These are phyloP conservation scores for Aplidium turbinatum DNA, from an alignment of 23 tunicate genomes.

Conservation along the genomic window DNA sequence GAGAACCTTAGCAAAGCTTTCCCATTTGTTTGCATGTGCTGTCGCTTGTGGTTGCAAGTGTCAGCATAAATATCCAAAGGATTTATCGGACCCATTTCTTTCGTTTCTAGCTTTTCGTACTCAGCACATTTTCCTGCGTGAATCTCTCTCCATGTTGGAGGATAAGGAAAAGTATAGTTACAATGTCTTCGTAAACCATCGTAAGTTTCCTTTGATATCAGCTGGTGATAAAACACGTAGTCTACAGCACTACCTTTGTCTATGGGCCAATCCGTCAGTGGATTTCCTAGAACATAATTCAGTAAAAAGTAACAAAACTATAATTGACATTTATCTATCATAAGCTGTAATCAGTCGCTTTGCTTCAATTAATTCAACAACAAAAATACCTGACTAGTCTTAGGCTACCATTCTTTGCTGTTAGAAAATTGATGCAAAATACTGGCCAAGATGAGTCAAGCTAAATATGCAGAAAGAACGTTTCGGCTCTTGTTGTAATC, in stretches of 20 bases:
- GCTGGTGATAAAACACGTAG: background rate
- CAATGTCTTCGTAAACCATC: background rate
- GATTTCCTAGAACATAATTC: too few relatives aligned
- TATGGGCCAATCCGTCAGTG: constrained; percentile 1
- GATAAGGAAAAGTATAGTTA: background rate
- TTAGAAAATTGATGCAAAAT: too few relatives aligned
- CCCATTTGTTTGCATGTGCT: background rate
- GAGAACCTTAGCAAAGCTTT: background rate
- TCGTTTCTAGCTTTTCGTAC: background rate
- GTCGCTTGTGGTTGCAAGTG: background rate
- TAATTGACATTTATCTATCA: too few relatives aligned
- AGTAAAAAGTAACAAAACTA: too few relatives aligned
- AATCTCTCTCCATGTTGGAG: background rate
- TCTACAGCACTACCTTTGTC: background rate
- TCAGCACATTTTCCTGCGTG: background rate
- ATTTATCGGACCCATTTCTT: constrained; percentile 23
- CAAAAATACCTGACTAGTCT: too few relatives aligned
- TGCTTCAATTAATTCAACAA: background rate
- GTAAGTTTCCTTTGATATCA: constrained; percentile 10
- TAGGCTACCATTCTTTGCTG: too few relatives aligned
- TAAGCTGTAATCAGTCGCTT: background rate
- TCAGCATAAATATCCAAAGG: constrained; percentile 38
- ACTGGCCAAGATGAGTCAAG: too few relatives aligned
- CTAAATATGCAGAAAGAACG: too few relatives aligned
- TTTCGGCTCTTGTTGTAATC: too few relatives aligned